Evolutionary conservation across 2,888 invertebrate species (phyloP).

Genomic region (Eilema sororculum): DNA sequence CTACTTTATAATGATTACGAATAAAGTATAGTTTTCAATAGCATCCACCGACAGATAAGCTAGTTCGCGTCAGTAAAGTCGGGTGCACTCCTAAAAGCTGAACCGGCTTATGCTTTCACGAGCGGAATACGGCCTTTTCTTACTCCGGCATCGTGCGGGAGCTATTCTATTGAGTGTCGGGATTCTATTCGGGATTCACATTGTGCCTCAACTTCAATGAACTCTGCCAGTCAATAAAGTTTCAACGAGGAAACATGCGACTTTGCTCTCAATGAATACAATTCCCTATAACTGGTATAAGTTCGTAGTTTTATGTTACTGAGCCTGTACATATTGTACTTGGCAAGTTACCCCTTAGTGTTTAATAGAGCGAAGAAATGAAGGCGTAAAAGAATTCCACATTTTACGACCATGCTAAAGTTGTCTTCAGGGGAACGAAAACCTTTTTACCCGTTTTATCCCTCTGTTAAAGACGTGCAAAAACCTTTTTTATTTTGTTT

Average conservation of each 20-base stretch:
- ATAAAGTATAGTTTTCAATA: slow-evolving; percentile 65
- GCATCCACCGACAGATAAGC: slow-evolving; percentile 56
- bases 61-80: slow-evolving; percentile 58
- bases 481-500: slow-evolving; percentile 42
- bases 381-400: slow-evolving; percentile 38
- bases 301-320: slow-evolving; percentile 17
- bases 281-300: slow-evolving; percentile 29
- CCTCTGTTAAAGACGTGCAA: slow-evolving; percentile 54
- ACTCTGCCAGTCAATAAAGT: slow-evolving; percentile 58
- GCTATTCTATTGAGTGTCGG: slow-evolving; percentile 69
- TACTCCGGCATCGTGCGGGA: slow-evolving; percentile 58
- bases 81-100: slow-evolving; percentile 61
- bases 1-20: slow-evolving; percentile 50
- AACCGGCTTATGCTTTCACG: slow-evolving; percentile 73
- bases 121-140: slow-evolving; percentile 71
- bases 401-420: slow-evolving; percentile 43
- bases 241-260: slow-evolving; percentile 37
- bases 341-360: not conserved
- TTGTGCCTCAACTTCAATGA: slow-evolving; percentile 65
- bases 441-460: slow-evolving; percentile 51
- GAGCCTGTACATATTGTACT: not conserved
- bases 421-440: slow-evolving; percentile 49
- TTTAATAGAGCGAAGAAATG: slow-evolving; percentile 34
- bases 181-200: slow-evolving; percentile 58
- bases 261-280: slow-evolving; percentile 27